A percentile compares a stretch with the other conserved stretches of the same genome.
Conservation (phyloP, 2,113 vertebrate species). For the Isichthys henryi region DNA sequence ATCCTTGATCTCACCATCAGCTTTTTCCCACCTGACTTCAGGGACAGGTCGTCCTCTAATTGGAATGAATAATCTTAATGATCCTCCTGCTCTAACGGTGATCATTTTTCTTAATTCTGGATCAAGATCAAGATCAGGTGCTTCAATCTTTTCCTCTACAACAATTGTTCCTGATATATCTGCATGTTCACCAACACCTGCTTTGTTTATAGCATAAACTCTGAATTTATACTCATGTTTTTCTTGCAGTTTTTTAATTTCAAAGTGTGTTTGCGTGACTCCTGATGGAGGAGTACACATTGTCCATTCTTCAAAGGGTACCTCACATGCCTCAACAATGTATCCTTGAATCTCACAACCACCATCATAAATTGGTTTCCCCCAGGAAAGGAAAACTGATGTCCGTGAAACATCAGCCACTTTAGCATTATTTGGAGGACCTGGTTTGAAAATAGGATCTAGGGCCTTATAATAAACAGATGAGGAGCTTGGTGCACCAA, state of each 20-base stretch:
- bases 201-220: slow-evolving; percentile 90
- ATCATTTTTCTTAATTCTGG: slow-evolving; percentile 91
- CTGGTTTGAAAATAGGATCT: slow-evolving; percentile 92
- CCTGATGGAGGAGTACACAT: slow-evolving; percentile 89
- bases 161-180: slow-evolving; percentile 77
- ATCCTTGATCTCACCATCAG: slow-evolving; percentile 87
- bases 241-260: slow-evolving; percentile 81
- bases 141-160: slow-evolving; percentile 87
- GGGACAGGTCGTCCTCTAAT: slow-evolving; percentile 88
- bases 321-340: slow-evolving; percentile 83
- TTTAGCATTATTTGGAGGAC: slow-evolving; percentile 92
- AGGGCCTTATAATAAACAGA: slow-evolving; percentile 81
- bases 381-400: slow-evolving; percentile 87
- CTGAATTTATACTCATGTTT: slow-evolving; percentile 95
- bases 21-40: slow-evolving; percentile 91
- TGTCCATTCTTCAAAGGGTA: slow-evolving; percentile 79
- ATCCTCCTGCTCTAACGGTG: slow-evolving; percentile 83
- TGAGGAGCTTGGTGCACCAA: slow-evolving; percentile 78
- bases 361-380: slow-evolving; percentile 96
- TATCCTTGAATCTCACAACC: slow-evolving; percentile 95
- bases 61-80: slow-evolving; percentile 88
- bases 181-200: slow-evolving; percentile 89
- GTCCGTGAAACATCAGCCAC: slow-evolving; percentile 80
- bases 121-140: slow-evolving; percentile 91
- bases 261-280: slow-evolving; percentile 76